Percentiles rank a stretch among this genome's conserved stretches.
Conservation (phyloP, 2,797 vertebrate genomes). For the Aselliscus stoliczkanus region DNA sequence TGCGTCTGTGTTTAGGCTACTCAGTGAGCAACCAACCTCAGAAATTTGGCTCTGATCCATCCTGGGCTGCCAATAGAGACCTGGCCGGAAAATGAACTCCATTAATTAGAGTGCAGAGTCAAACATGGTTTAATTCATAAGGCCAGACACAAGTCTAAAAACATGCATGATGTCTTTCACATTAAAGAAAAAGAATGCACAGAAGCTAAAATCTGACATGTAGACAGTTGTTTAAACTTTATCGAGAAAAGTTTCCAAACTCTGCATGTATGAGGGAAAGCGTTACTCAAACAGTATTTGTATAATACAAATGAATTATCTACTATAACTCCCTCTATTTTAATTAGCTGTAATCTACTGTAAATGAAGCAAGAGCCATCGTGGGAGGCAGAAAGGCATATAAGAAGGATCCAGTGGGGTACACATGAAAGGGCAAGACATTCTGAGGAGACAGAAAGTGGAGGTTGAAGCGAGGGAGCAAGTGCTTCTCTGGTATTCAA, state of each 20-base stretch:
- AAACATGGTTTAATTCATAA: conserved; percentile 43
- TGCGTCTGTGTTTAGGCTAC: neutral
- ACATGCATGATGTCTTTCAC: neutral
- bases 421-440: neutral
- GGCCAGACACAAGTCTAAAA: conserved; percentile 44
- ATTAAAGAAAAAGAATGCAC: neutral
- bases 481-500: neutral
- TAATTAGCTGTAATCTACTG: neutral
- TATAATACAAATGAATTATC: neutral
- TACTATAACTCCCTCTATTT: neutral
- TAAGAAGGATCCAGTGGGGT: neutral
- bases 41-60: conserved; percentile 38
- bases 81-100: conserved; percentile 46
- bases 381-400: neutral
- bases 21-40: neutral
- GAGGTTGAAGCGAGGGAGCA: neutral
- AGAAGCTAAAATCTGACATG: neutral
- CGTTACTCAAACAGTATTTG: neutral
- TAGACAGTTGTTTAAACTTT: neutral
- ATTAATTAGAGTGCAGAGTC: conserved; percentile 48
- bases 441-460: neutral
- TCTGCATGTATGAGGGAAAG: neutral
- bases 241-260: conserved; percentile 2
- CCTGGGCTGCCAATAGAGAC: conserved; percentile 26
- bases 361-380: neutral